phyloP scores from a whole-genome alignment of 2,888 invertebrate species.

The Ashinkailepas kermadecensis region DNA sequence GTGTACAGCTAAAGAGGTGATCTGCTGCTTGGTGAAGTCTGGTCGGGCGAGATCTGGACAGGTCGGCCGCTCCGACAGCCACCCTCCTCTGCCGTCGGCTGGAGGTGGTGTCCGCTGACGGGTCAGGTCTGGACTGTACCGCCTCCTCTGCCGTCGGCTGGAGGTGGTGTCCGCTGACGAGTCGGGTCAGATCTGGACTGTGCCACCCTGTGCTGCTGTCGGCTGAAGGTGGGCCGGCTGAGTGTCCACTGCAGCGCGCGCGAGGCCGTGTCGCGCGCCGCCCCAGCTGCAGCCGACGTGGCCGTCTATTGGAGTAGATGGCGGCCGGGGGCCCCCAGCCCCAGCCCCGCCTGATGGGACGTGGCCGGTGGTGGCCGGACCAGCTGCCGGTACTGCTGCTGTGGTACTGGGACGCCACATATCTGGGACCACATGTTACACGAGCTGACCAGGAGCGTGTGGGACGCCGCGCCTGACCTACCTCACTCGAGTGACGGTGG shows the following conservation, averaged over 20 bases:
- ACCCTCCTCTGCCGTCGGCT: background rate
- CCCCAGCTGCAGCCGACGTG: background rate
- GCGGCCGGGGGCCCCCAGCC: background rate
- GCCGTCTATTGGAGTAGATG: background rate
- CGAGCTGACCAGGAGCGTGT: too few species aligned
- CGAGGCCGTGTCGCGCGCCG: background rate
- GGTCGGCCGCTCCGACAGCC: background rate
- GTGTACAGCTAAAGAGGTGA: too few species aligned
- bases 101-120: background rate
- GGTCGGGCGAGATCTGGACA: background rate
- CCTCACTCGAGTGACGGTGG: too few species aligned
- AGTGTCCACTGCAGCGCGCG: background rate
- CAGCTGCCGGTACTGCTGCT: background rate
- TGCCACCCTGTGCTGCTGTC: too few species aligned
- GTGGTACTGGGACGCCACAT: background rate
- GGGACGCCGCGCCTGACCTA: too few species aligned
- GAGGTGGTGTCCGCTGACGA: too few species aligned
- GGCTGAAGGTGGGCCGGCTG: background rate
- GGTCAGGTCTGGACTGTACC: too few species aligned
- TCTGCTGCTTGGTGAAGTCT: background rate
- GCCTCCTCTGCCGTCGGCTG: too few species aligned
- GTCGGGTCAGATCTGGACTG: too few species aligned
- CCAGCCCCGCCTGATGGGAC: background rate
- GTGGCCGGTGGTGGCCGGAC: background rate
- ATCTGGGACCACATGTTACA: too few species aligned